Evolutionary conservation across 2,797 vertebrate genomes (phyloP).

Genomic region (Mus spretus): DNA sequence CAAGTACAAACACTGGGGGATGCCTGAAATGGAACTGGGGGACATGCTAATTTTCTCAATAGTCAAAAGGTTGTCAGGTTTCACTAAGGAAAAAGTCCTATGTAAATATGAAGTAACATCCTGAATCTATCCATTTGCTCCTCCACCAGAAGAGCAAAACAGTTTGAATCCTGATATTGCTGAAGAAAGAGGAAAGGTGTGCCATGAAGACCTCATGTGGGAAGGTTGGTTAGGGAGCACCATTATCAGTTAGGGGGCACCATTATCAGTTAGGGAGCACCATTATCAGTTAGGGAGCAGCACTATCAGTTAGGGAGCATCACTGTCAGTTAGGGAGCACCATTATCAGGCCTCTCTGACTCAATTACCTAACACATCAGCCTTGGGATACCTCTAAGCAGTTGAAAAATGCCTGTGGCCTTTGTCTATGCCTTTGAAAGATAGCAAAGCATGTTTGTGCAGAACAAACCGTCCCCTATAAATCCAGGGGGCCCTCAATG

Average conservation of each 20-base stretch:
- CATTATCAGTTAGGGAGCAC: too few relatives aligned
- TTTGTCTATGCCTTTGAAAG: constrained; percentile 48
- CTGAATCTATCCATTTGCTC: neutral
- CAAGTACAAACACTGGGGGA: neutral
- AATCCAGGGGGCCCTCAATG: neutral
- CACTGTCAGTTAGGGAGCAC: too few relatives aligned
- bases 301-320: too few relatives aligned
- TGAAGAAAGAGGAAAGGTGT: neutral
- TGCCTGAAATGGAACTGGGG: neutral
- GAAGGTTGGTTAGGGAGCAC: neutral
- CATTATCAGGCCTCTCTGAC: neutral
- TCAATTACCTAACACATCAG: neutral
- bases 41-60: neutral
- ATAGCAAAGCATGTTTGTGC: neutral
- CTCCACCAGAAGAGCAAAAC: neutral
- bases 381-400: neutral
- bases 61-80: neutral
- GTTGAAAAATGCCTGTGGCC: constrained; percentile 20
- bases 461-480: neutral
- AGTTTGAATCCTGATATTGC: constrained; percentile 24
- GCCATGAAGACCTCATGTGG: neutral
- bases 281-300: too few relatives aligned
- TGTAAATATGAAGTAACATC: constrained; percentile 44
- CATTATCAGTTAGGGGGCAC: too few relatives aligned
- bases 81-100: constrained; percentile 25